phyloP scores from a whole-genome alignment of 2,888 invertebrate species.

The Drosophila robusta region DNA sequence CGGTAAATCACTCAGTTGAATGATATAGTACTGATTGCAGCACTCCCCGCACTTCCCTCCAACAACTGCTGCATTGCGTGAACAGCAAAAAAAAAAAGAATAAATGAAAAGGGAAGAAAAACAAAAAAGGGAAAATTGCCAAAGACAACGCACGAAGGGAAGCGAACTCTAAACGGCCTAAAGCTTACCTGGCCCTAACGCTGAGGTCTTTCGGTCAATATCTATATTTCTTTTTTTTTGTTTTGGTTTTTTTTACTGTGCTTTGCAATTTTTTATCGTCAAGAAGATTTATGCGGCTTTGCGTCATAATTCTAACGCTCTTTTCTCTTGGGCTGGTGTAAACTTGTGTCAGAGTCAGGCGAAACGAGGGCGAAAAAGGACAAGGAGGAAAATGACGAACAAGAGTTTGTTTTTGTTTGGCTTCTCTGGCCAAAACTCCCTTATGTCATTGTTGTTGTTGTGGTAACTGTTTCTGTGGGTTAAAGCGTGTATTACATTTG shows the following conservation, averaged over 20 bases:
- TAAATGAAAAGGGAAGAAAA: not conserved
- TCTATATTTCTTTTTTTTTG: not conserved
- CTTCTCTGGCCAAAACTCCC: conserved; percentile 6
- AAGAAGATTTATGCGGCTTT: conserved; percentile 72
- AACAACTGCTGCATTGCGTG: conserved; percentile 11
- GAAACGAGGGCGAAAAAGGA: conserved; percentile 5
- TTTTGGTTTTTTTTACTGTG: conserved; percentile 7
- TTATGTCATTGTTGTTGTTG: conserved; percentile 31
- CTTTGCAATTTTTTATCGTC: conserved; percentile 70
- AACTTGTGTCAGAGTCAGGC: conserved; percentile 44
- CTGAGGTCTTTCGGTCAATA: conserved; percentile 23
- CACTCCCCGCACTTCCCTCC: too few species aligned
- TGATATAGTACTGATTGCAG: conserved; percentile 27
- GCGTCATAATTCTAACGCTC: conserved; percentile 69
- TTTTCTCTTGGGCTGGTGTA: conserved; percentile 30
- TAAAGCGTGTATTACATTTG: conserved; percentile 32
- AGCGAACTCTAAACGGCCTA: conserved; percentile 35
- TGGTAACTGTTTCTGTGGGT: conserved; percentile 12
- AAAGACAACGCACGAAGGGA: conserved; percentile 18
- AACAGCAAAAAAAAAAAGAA: not conserved
- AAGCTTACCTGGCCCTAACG: conserved; percentile 25
- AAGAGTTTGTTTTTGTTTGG: not conserved
- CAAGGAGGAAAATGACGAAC: not conserved
- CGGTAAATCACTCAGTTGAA: conserved; percentile 58
- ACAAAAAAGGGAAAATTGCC: conserved; percentile 35